Conservation (phyloP, 1,140 invertebrate genomes). For the Bombus impatiens region DNA sequence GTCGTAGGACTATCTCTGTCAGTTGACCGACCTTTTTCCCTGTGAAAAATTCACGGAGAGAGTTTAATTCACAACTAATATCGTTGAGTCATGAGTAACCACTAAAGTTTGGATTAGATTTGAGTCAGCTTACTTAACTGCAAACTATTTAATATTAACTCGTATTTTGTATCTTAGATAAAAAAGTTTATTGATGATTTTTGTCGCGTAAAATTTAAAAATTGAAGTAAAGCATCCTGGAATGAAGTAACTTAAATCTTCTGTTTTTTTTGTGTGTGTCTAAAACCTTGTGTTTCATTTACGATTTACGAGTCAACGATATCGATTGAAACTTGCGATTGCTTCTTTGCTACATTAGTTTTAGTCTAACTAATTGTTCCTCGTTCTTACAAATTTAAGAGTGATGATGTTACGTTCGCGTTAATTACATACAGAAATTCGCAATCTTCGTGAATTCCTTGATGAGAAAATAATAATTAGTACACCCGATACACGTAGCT, state of each 20-base stretch:
- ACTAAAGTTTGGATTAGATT: too few species aligned
- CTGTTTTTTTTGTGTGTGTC: too few species aligned
- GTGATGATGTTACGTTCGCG: background rate
- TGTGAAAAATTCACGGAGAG: background rate
- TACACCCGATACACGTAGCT: slow-evolving; percentile 50
- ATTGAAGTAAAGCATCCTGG: too few species aligned
- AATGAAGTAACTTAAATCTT: too few species aligned
- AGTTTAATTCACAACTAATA: background rate
- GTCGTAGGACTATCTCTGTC: background rate
- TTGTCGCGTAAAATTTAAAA: too few species aligned
- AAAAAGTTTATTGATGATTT: too few species aligned
- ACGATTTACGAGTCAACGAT: too few species aligned
- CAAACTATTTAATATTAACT: too few species aligned
- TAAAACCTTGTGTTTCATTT: too few species aligned
- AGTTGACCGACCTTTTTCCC: background rate
- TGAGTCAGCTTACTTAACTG: too few species aligned
- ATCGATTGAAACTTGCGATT: too few species aligned
- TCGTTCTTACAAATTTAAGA: background rate
- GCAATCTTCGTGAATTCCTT: background rate
- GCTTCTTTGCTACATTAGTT: background rate
- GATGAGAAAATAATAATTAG: slow-evolving; percentile 40
- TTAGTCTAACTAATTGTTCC: background rate
- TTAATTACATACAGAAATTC: background rate
- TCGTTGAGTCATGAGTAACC: background rate
- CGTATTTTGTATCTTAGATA: too few species aligned